These are phyloP conservation scores for Drosophila yooni DNA, from an alignment of 2,888 invertebrate species.

Conservation along the genomic window DNA sequence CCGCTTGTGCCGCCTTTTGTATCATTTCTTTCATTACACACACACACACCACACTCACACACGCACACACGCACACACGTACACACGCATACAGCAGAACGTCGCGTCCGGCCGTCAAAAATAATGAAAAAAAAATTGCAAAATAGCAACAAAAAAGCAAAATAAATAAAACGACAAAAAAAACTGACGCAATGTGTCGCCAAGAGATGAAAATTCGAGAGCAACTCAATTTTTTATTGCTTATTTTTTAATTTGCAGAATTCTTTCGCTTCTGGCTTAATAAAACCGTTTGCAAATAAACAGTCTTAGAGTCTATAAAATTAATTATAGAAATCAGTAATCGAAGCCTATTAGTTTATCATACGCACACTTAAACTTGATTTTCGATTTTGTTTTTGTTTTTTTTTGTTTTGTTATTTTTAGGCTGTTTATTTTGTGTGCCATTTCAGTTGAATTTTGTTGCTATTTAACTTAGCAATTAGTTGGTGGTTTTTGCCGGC, in stretches of 20 bases:
- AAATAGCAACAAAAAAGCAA: conserved; percentile 33
- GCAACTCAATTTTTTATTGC: conserved; percentile 49
- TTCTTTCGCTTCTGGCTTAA: conserved; percentile 9
- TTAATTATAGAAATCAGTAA: conserved; percentile 58
- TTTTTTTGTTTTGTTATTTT: conserved; percentile 10
- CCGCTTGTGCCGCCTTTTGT: conserved; percentile 59
- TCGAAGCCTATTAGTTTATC: conserved; percentile 71
- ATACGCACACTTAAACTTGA: conserved; percentile 45
- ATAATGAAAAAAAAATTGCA: conserved; percentile 45
- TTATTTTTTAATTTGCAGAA: conserved; percentile 31
- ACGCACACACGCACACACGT: conserved; percentile 28
- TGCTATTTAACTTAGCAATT: conserved; percentile 71
- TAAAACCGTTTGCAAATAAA: conserved; percentile 8
- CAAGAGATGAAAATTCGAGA: conserved; percentile 72
- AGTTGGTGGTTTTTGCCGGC: conserved; percentile 65
- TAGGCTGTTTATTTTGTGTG: conserved; percentile 27
- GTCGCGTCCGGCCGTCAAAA: conserved; percentile 59
- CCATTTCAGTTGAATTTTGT: conserved; percentile 53
- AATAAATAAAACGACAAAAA: conserved; percentile 34
- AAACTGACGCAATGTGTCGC: conserved; percentile 72
- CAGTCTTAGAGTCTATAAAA: conserved; percentile 27
- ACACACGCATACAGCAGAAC: conserved; percentile 23
- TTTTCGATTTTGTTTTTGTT: conserved; percentile 16
- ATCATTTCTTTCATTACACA: conserved; percentile 71
- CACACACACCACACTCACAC: conserved; percentile 15